Conservation (phyloP, 2,888 invertebrate species). For the Encarsia formosa region DNA sequence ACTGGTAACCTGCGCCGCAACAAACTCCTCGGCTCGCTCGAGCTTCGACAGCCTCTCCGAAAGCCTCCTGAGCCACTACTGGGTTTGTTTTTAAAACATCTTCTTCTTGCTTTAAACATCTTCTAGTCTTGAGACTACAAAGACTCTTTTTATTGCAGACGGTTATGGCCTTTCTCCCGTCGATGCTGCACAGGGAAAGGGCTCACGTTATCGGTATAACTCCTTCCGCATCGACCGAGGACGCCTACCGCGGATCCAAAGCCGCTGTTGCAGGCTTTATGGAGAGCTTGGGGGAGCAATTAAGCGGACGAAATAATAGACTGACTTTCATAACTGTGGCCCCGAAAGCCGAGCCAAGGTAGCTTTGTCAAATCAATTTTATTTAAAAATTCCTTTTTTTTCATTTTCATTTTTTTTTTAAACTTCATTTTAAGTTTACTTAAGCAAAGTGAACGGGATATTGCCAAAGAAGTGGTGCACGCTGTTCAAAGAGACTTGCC, state of each 20-base stretch:
- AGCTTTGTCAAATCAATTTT: slow-evolving; percentile 2
- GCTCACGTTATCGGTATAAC: slow-evolving; percentile 43
- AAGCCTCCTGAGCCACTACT: slow-evolving; percentile 46
- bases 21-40: slow-evolving; percentile 30
- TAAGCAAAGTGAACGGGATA: slow-evolving; percentile 35
- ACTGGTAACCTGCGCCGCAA: slow-evolving; percentile 42
- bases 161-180: slow-evolving; percentile 44
- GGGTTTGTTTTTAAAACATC: slow-evolving; percentile 31
- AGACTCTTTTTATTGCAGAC: slow-evolving; percentile 32
- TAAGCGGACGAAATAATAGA: slow-evolving; percentile 33
- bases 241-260: slow-evolving; percentile 42
- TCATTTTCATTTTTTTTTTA: slow-evolving; percentile 15
- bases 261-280: slow-evolving; percentile 44
- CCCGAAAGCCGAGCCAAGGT: slow-evolving; percentile 40
- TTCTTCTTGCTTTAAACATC: neutral
- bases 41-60: slow-evolving; percentile 40
- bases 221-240: slow-evolving; percentile 38
- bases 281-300: slow-evolving; percentile 40
- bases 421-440: slow-evolving; percentile 28
- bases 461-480: slow-evolving; percentile 41
- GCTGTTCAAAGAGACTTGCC: slow-evolving; percentile 40
- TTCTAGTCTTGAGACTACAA: neutral
- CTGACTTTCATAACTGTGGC: slow-evolving; percentile 43
- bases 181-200: slow-evolving; percentile 37
- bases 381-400: slow-evolving; percentile 12